Evolutionary conservation across 1,140 invertebrate species (phyloP).

Genomic region (Trinorchestia longiramus): DNA sequence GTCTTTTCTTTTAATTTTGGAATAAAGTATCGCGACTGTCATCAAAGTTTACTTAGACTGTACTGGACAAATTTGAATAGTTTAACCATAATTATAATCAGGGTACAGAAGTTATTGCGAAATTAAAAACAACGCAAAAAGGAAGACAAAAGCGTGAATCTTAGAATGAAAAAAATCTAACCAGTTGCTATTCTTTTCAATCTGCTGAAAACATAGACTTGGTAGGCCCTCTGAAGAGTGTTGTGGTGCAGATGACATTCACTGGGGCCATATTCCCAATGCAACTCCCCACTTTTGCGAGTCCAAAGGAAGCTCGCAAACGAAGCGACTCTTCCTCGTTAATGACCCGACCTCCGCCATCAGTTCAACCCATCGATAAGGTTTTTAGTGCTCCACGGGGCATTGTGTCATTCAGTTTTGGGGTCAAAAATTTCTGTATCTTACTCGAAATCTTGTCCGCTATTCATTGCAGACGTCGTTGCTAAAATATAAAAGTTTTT

Average conservation of each 20-base stretch:
- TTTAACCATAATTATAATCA: no score
- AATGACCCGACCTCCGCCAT: constrained; percentile 1
- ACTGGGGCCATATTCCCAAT: neutral
- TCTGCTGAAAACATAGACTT: neutral
- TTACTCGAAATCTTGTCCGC: neutral
- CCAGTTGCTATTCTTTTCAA: neutral
- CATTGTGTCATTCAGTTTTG: neutral
- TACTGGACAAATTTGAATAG: no score
- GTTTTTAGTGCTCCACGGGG: neutral
- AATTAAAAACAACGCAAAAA: no score
- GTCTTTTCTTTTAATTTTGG: no score
- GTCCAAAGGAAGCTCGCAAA: constrained; percentile 29
- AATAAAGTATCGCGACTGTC: no score
- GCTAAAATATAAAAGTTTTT: neutral
- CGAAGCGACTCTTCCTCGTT: constrained; percentile 29
- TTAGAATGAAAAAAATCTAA: no score
- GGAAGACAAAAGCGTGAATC: no score
- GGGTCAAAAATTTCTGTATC: neutral
- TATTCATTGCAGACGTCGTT: neutral
- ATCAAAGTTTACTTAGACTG: no score
- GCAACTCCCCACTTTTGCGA: constrained; percentile 11
- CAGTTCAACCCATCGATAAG: neutral
- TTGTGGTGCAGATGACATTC: neutral
- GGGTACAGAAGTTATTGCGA: no score
- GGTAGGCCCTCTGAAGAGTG: neutral